Percentiles rank a stretch among this genome's conserved stretches.
Evolutionary conservation across 30 jellyfish, hydroid and myxozoan species (phyloP).

Genomic region (Aurelia sp.): DNA sequence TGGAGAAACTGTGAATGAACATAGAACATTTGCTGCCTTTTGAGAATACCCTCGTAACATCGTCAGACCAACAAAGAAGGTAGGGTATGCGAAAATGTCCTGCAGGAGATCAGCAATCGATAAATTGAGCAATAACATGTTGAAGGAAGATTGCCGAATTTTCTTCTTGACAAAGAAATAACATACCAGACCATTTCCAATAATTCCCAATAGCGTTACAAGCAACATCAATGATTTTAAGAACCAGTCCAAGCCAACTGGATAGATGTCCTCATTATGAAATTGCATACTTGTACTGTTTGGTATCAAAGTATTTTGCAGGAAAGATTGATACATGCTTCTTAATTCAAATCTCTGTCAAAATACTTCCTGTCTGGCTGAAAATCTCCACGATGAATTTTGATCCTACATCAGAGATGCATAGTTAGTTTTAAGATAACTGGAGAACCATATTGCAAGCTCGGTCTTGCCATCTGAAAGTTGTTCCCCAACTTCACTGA

Average conservation of each 20-base stretch:
- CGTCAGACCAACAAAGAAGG: slow-evolving; percentile 30
- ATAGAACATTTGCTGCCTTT: slow-evolving; percentile 20
- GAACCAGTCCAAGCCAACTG: slow-evolving; percentile 54
- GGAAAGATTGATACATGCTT: too few species aligned
- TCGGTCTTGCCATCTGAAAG: too few species aligned
- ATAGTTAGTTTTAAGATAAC: too few species aligned
- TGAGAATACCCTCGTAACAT: slow-evolving; percentile 15
- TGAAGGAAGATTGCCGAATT: slow-evolving; percentile 22
- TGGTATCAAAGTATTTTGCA: too few species aligned
- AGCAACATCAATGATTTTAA: slow-evolving; percentile 39
- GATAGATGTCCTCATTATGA: slow-evolving; percentile 19
- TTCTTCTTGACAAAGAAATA: slow-evolving; percentile 25
- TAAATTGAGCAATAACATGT: slow-evolving; percentile 34
- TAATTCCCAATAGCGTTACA: slow-evolving; percentile 22
- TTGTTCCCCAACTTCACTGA: too few species aligned
- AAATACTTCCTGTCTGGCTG: too few species aligned
- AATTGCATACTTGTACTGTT: neutral
- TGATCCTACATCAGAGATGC: too few species aligned
- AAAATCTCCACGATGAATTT: too few species aligned
- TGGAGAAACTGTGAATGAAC: slow-evolving; percentile 79
- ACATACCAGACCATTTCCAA: slow-evolving; percentile 53
- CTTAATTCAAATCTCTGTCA: too few species aligned
- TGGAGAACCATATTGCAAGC: too few species aligned
- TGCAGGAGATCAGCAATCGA: slow-evolving; percentile 45
- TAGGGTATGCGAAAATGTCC: slow-evolving; percentile 50